Percentiles rank a stretch among this genome's conserved stretches.
These are phyloP conservation scores for Acromyrmex charruanus DNA, from an alignment of 1,140 invertebrate genomes.

Conservation along the genomic window DNA sequence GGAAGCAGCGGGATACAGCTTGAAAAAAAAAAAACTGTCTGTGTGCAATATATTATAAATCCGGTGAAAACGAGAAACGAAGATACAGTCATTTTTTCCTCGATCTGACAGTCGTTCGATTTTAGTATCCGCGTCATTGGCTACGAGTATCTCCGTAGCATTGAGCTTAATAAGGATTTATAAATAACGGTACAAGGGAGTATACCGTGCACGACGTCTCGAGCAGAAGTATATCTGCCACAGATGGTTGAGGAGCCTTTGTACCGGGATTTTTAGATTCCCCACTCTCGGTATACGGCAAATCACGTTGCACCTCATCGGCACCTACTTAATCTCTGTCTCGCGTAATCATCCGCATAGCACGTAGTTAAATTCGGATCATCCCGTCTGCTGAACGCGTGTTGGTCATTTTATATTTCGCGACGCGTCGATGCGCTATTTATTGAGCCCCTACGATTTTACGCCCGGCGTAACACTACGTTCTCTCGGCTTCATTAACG, in stretches of 20 bases:
- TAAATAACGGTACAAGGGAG: conserved; percentile 51
- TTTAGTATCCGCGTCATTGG: conserved; percentile 25
- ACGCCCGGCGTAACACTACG: not conserved
- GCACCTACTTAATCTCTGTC: conserved; percentile 59
- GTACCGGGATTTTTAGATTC: conserved; percentile 49
- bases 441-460: conserved; percentile 16
- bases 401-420: conserved; percentile 29
- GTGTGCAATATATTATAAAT: not conserved
- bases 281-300: not conserved
- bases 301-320: conserved; percentile 39
- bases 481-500: not conserved
- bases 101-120: not conserved
- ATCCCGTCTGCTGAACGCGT: conserved; percentile 32
- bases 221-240: conserved; percentile 40
- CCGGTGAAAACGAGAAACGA: not conserved
- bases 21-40: not conserved
- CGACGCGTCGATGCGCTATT: conserved; percentile 16
- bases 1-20: not conserved
- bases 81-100: not conserved
- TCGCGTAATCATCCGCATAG: conserved; percentile 29
- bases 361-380: conserved; percentile 45
- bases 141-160: not conserved
- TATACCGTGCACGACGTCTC: conserved; percentile 26
- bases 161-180: conserved; percentile 52
- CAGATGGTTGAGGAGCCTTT: conserved; percentile 60